Base-by-base conservation (phyloP, 2,797 vertebrate species). In the Ctenochaetus hawaiiensis region DNA sequence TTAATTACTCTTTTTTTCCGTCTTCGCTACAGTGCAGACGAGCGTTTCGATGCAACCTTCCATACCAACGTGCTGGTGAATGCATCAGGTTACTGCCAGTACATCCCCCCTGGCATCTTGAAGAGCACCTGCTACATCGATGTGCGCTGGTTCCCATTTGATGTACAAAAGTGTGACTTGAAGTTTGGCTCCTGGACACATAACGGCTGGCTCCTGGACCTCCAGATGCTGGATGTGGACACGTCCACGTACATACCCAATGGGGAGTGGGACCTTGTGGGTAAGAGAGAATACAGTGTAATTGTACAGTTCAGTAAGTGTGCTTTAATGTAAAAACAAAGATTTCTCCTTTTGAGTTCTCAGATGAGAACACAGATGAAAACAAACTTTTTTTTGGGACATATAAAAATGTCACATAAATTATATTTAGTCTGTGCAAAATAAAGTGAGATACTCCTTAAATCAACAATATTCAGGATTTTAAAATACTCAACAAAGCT, bases 111-210 rank as follows among this genome's bases (percentile, higher is more conserved):
- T 81, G 97, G 97, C 64, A 94, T 94, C 77, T 43, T 94, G 65
- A 96, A 96, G 86, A 98, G 97, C 84, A 97, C 97, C 0, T 97
- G 97, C 82, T 96, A 97, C 89, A 97, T 98, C 39, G 97, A 98
- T 11, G 97, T 98, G 41, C 96, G 96, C 60, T 98, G 97, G 97
- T 98, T 98, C 89, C 97, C 97, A 30, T 98, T 98, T 22, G 97
- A 98, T 30, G 94, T 97, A 56, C 97, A 98, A 89, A 96, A 96
- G 75, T 98, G 97, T 45, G 92, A 97, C 87, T 84, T 98, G 87
- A 98, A 98, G 88, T 98, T 98, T 75, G 97, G 97, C 56, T 98
- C 97, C 6, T 98, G 97, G 97, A 97, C 97, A 0, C 96, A 98
- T 87, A 97, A 96, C 2, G 97, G 97, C 69, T 97, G 96, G 96